phyloP scores from a whole-genome alignment of 2,113 vertebrate genomes.

The Cyprinodon tularosa region DNA sequence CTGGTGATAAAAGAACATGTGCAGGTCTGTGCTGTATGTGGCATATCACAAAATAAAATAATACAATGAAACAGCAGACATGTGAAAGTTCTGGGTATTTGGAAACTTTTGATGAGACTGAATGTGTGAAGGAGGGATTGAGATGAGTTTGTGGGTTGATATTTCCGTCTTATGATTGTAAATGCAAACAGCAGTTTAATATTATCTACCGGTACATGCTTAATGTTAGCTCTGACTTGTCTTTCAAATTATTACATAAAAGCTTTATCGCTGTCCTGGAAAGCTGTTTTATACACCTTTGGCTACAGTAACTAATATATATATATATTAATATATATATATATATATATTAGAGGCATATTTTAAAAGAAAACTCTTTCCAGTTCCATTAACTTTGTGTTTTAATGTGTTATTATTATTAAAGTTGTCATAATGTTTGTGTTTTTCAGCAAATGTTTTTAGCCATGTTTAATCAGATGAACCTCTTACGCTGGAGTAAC shows the following conservation, averaged over 20 bases:
- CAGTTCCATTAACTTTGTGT: constrained; percentile 57
- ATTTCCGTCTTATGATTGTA: constrained; percentile 63
- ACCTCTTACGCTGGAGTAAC: constrained; percentile 76
- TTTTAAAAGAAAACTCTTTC: constrained; percentile 75
- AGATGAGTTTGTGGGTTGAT: constrained; percentile 49
- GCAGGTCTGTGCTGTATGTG: constrained; percentile 33
- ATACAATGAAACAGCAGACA: constrained; percentile 22
- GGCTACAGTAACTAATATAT: constrained; percentile 62
- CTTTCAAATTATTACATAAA: constrained; percentile 61
- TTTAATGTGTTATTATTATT: constrained; percentile 69
- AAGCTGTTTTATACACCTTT: constrained; percentile 70
- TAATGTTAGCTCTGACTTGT: constrained; percentile 58
- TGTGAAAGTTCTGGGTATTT: constrained; percentile 37
- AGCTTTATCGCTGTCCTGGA: constrained; percentile 65
- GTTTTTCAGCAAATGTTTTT: constrained; percentile 60
- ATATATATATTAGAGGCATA: constrained; percentile 71
- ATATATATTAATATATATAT: constrained; percentile 66
- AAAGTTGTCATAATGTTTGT: constrained; percentile 53
- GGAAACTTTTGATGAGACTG: constrained; percentile 57
- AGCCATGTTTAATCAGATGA: constrained; percentile 60
- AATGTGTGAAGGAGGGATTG: constrained; percentile 52
- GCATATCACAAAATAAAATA: constrained; percentile 30
- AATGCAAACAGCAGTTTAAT: constrained; percentile 66
- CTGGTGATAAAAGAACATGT: constrained; percentile 37
- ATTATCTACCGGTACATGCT: constrained; percentile 53